These are phyloP conservation scores for Myripristis jacobus DNA, from an alignment of 2,797 vertebrate genomes.

Conservation along the genomic window DNA sequence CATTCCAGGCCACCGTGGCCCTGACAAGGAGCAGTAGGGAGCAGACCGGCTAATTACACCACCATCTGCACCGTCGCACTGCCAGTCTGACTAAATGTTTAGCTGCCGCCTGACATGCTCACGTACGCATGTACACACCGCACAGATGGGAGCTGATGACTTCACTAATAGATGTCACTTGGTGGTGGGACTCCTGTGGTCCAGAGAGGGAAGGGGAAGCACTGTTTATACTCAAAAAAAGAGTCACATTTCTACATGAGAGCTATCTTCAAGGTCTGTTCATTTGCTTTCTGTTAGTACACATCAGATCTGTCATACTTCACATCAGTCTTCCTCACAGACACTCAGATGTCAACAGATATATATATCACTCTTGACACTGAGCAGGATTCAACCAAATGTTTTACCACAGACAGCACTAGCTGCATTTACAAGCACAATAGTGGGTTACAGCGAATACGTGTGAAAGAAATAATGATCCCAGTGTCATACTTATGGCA, in stretches of 20 bases:
- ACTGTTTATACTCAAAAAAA: slow-evolving; percentile 23
- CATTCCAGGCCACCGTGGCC: slow-evolving; percentile 21
- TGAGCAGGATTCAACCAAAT: background rate
- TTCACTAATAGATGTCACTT: slow-evolving; percentile 68
- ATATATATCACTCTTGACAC: no score
- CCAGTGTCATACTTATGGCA: no score
- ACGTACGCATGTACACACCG: slow-evolving; percentile 49
- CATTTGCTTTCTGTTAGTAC: background rate
- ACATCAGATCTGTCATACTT: background rate
- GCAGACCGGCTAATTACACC: slow-evolving; percentile 69
- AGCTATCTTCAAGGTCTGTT: background rate
- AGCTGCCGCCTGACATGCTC: slow-evolving; percentile 51
- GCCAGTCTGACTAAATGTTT: slow-evolving; percentile 70
- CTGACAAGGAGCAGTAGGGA: slow-evolving; percentile 59
- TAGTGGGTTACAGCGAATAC: background rate
- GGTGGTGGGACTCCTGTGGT: slow-evolving; percentile 44
- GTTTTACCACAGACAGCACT: no score
- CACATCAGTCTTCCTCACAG: background rate
- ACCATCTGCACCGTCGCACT: slow-evolving; percentile 77
- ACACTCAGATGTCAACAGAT: background rate
- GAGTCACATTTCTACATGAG: background rate
- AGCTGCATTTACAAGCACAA: background rate
- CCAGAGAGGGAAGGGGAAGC: slow-evolving; percentile 13
- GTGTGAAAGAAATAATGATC: no score
- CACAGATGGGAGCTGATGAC: slow-evolving; percentile 74